Conservation (phyloP, 2,113 vertebrate species). For the Pygoscelis antarcticus region DNA sequence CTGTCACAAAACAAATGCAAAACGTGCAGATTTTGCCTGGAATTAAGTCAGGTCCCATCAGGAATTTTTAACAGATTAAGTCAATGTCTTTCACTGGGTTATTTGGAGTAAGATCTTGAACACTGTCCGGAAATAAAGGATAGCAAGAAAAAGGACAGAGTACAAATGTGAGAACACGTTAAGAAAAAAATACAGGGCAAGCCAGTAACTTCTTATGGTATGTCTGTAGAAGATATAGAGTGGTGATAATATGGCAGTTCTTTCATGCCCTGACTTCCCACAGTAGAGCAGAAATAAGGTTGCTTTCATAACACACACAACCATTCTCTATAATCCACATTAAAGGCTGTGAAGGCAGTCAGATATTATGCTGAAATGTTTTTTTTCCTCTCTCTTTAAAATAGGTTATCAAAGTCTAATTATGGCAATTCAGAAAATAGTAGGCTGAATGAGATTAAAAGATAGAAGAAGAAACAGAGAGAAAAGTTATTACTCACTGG, state of each 20-base stretch:
- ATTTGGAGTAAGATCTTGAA: not conserved
- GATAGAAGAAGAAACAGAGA: not conserved
- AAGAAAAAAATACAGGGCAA: not conserved
- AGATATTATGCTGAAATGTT: not conserved
- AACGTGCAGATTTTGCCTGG: not conserved
- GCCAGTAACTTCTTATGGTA: not conserved
- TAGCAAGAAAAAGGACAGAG: not conserved
- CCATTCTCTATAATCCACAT: not conserved
- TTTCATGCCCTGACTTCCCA: not conserved
- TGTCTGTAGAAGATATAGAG: not conserved
- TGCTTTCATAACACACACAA: not conserved
- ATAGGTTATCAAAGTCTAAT: not conserved
- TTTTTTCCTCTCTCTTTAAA: not conserved
- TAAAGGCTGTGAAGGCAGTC: not conserved
- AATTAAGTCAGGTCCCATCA: not conserved
- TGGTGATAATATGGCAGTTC: not conserved
- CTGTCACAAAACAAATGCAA: not conserved
- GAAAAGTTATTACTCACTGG: not conserved
- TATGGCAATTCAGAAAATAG: not conserved
- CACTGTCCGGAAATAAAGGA: not conserved
- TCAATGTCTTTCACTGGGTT: not conserved
- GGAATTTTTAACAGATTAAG: not conserved
- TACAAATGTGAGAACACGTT: not conserved
- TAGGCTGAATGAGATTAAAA: not conserved
- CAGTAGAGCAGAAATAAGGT: not conserved